Base-by-base conservation (phyloP, 2,113 vertebrate species). In the Mormoops blainvillei region DNA sequence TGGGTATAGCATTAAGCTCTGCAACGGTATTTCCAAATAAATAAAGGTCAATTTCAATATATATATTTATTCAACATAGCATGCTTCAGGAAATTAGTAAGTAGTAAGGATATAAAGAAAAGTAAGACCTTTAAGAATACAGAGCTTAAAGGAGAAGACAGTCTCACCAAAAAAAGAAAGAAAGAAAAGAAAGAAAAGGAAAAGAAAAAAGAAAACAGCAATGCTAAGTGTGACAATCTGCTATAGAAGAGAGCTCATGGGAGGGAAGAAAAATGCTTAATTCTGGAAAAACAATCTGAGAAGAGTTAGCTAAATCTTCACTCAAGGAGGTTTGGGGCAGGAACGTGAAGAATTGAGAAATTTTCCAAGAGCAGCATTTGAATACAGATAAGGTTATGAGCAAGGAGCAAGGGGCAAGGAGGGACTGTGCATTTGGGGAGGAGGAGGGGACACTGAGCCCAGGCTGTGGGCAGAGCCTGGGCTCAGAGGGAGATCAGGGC, bases 11-110 rank as follows among this genome's bases (percentile, higher is more conserved):
- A 48, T 85, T 85, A 73, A 31, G 76, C n/a, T 81, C 19, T 91
- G 18, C 10, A 81, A 36, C 20, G 76, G 84, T 80, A 68, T 70
- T 89, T 81, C 18, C 36, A 95, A 81, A 58, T 70, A 86, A 89
- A 87, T 56, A 54, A 94, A 73, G 14, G 3, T 54, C 12, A 28
- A 33, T 5, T 50, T 88, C 65, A 33, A 33, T 54, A n/a, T 74
- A n/a, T 74, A 61, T 65, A n/a, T 82, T 90, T 77, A 52, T 84
- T 78, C 76, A 54, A n/a, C 8, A 56, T 5, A 58, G 6, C 4
- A 38, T 36, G 14, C 4, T 71, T 83, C 36, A n/a, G 33, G 26
- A 77, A 81, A 48, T 54, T 68, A 63, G 13, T 15, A 63, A 63
- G 61, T 36, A 48, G 4, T 18, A 52, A n/a, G 4, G 2, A n/a